Base-by-base conservation (phyloP, 2,888 invertebrate species). In the Phyto melanocephala region DNA sequence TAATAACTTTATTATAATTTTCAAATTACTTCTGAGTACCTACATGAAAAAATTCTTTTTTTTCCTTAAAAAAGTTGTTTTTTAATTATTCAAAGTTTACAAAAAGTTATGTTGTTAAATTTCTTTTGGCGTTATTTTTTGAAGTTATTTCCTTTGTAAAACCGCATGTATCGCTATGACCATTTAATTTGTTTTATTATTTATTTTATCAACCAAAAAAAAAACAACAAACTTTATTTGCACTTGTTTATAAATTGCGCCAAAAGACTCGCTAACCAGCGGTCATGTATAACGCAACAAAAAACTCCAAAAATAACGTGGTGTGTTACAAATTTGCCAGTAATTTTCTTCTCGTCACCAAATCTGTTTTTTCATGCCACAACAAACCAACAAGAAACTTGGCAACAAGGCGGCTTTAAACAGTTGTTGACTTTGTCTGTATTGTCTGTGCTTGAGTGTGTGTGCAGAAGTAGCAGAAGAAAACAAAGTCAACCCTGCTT, bases 211-310 rank as follows among this genome's bases (percentile, higher is more conserved):
- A 37, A 50, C 17, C 15, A 45, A 6, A 37, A 71, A 40, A 71
- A 28, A 42, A 42, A 10, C 7, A 42, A 40, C 0, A 10, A 42
- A 28, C 40, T 67, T 67, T 60, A 56, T 67, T 67, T 37, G 42
- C 67, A 76, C 76, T 76, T 76, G 76, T 20, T 67, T 50, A 40
- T 37, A 75, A 58, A 68, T 42, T 76, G 76, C 40, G 76, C 40
- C 67, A 60, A 60, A 76, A 50, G 56, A 17, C 56, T 22, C 13
- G 37, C 37, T 37, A 22, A 37, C 68, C 54, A 28, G 28, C 28
- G 28, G 28, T 28, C 28, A 28, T 28, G 28, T 28, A 6, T 6
- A 54, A 35, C 22, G 28, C 28, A 54, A 35, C 22, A 35, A 33
- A 54, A 6, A 37, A 22, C 37, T n/a, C 22, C 8, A 42, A 35